phyloP scores from a whole-genome alignment of 2,797 vertebrate species.

The Galagoides demidoff region DNA sequence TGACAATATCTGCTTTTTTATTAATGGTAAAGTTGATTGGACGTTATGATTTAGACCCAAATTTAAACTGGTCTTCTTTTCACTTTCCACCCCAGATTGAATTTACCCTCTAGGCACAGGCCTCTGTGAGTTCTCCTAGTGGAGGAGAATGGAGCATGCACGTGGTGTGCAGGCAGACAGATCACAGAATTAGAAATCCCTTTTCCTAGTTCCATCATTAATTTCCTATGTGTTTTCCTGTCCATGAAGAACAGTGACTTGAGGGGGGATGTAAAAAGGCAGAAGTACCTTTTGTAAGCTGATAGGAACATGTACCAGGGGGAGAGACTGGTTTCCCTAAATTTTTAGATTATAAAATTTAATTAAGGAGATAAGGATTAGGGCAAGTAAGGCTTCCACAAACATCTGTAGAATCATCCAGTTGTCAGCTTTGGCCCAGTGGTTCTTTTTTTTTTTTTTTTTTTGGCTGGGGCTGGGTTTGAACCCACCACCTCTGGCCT shows the following conservation, averaged over 20 bases:
- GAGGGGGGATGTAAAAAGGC: background rate
- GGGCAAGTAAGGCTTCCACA: background rate
- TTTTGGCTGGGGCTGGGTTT: too few relatives aligned
- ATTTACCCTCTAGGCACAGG: background rate
- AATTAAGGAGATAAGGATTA: background rate
- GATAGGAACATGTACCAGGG: background rate
- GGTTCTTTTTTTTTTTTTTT: background rate
- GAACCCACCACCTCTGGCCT: too few relatives aligned
- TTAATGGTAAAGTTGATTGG: background rate
- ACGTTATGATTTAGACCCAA: background rate
- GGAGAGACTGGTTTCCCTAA: background rate
- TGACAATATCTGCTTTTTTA: background rate
- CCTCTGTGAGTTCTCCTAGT: background rate
- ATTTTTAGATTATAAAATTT: conserved; percentile 3
- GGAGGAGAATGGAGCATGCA: background rate
- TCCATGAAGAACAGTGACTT: background rate
- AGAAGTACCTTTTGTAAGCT: background rate
- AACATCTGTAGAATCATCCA: background rate
- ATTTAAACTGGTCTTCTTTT: conserved; percentile 16
- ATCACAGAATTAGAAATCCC: background rate
- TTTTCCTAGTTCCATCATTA: background rate
- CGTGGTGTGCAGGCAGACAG: background rate
- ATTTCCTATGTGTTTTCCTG: background rate
- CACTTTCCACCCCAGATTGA: background rate
- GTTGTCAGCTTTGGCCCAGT: background rate